Evolutionary conservation across 2,113 vertebrate genomes (phyloP).

Genomic region (Saguinus imperator): DNA sequence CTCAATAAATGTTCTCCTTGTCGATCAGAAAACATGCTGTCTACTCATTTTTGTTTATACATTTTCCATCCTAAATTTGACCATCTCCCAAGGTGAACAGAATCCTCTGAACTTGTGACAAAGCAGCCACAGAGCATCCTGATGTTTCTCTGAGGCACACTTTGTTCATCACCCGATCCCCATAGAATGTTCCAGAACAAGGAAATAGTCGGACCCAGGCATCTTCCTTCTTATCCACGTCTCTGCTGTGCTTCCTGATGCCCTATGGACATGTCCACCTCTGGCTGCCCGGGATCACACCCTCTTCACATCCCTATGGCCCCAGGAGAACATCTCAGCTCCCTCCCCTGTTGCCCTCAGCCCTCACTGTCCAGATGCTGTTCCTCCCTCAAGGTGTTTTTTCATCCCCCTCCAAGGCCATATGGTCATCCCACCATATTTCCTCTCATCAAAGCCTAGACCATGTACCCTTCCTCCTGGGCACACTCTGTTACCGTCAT

Average conservation of each 20-base stretch:
- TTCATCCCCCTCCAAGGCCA: accelerated
- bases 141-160: too few species aligned
- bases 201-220: background rate
- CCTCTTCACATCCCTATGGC: background rate
- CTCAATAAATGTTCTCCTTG: too few species aligned
- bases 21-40: too few species aligned
- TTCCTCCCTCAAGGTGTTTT: too few species aligned
- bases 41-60: too few species aligned
- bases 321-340: background rate
- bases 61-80: too few species aligned
- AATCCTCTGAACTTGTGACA: too few species aligned
- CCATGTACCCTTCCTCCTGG: accelerated
- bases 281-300: background rate
- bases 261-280: background rate
- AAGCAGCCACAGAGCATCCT: too few species aligned
- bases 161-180: background rate
- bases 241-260: too few species aligned
- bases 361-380: background rate
- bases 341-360: too few species aligned
- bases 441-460: background rate
- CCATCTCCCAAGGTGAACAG: too few species aligned
- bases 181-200: background rate
- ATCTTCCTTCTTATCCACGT: accelerated
- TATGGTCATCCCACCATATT: background rate
- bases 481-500: accelerated